Base-by-base conservation (phyloP, 30 jellyfish, hydroid and myxozoan species). In the Mastigias papua region DNA sequence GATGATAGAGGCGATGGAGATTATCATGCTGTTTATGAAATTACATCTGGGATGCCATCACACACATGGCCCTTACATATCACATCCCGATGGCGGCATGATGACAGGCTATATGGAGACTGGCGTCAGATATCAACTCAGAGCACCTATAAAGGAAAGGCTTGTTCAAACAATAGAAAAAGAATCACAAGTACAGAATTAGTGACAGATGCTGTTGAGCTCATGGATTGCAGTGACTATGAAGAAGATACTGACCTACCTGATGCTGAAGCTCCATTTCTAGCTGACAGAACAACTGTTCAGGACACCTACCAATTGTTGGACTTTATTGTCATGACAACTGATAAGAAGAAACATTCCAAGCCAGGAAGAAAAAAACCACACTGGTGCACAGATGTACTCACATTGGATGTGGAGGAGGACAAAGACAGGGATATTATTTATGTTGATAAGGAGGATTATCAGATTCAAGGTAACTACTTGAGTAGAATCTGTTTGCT, bases 1-100 rank as follows among this genome's bases (percentile, higher is more conserved):
- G 63, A 72, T 10, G 83, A 17, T 15, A 19, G 21, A 21, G 25
- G 8, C 19, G 83, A 72, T 20, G 8, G 22, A 3, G 21, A 9
- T 16, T 72, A 19, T 72, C 69, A 72, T 16, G 68, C 61, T 33
- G 68, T 23, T 15, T 72, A 11, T 72, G 83, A 72, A 25, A 72
- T 72, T 34, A 61, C n/a, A 27, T 72, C 83, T 35, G 83, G 63
- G 11, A 2, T 72, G 10, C 83, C 83, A 72, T 72, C 83, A 72
- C 33, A 23, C 1, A 34, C 63, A 30, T 72, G 83, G 83, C 83
- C 83, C 11, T 37, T 16, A 19, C 34, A 72, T 37, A 61, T 72
- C 2, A 63, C 37, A 63, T 63, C 74, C 19, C 35, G 23, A 23
- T 7, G 19, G 74, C 74, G 54, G 13, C 7, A 15, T 42, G 54